Conservation (phyloP, 2,888 invertebrate species). For the Eilema caniola region DNA sequence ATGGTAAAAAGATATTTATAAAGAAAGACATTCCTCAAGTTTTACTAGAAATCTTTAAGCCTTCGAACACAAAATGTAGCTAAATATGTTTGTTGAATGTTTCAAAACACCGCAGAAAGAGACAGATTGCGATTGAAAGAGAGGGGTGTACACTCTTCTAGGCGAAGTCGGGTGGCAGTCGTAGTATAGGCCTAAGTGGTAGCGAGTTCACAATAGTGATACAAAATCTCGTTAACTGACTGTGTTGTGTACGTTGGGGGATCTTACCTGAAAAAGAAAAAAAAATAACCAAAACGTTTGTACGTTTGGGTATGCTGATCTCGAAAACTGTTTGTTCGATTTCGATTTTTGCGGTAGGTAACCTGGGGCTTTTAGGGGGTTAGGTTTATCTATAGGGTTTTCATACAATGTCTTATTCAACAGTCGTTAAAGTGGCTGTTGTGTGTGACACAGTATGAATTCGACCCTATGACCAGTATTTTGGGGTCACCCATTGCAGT, state of each 20-base stretch:
- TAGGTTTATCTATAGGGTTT: too few relatives aligned
- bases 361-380: too few relatives aligned
- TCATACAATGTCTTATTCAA: too few relatives aligned
- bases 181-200: constrained; percentile 68
- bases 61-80: too few relatives aligned
- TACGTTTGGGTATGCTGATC: neutral
- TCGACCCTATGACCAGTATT: too few relatives aligned
- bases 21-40: too few relatives aligned
- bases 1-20: too few relatives aligned
- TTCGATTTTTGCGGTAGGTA: neutral
- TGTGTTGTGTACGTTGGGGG: constrained; percentile 45
- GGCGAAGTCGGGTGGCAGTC: constrained; percentile 48
- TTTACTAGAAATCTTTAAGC: too few relatives aligned
- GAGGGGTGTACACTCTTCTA: neutral
- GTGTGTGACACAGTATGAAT: too few relatives aligned
- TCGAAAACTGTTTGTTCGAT: neutral
- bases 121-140: neutral
- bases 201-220: constrained; percentile 26
- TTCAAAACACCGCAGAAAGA: neutral
- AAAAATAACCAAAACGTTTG: neutral
- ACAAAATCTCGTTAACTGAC: constrained; percentile 32
- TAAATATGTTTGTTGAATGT: constrained; percentile 7
- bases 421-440: too few relatives aligned
- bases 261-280: constrained; percentile 25
- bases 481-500: too few relatives aligned